These are phyloP conservation scores for Circaetus gallicus DNA, from an alignment of 2,113 vertebrate genomes.

Conservation along the genomic window DNA sequence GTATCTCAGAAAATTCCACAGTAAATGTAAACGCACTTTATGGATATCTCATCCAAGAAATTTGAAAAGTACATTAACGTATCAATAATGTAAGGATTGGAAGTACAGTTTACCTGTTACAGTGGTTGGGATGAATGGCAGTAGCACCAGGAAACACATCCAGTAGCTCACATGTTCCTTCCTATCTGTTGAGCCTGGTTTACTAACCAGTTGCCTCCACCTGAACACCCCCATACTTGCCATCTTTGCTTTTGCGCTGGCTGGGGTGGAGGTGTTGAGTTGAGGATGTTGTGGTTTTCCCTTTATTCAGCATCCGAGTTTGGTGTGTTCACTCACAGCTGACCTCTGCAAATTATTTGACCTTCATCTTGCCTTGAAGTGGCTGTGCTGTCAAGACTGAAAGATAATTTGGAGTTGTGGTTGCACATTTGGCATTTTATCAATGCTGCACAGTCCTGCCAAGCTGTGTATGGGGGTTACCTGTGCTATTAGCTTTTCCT, in stretches of 20 bases:
- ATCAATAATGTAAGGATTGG: rapidly evolving
- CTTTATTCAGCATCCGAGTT: not conserved
- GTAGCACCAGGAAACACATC: not conserved
- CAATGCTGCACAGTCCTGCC: not conserved
- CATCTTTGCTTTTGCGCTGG: too few relatives aligned
- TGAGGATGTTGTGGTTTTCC: not conserved
- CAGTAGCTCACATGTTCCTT: not conserved
- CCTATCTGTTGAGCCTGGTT: rapidly evolving
- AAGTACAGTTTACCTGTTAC: rapidly evolving
- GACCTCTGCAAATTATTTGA: not conserved
- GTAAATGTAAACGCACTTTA: not conserved
- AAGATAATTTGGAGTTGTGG: not conserved
- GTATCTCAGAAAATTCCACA: not conserved
- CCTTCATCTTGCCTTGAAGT: not conserved
- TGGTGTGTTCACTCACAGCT: not conserved
- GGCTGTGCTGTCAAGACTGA: rapidly evolving
- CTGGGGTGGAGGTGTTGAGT: not conserved
- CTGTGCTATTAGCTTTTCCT: not conserved
- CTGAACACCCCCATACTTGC: rapidly evolving
- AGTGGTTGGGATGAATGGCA: not conserved
- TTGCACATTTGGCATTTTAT: not conserved
- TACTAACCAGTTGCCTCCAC: rapidly evolving
- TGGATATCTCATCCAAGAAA: not conserved
- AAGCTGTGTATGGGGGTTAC: not conserved
- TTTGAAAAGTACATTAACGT: rapidly evolving